Evolutionary conservation across 2,797 vertebrate genomes (phyloP).

Genomic region (Manis pentadactyla): DNA sequence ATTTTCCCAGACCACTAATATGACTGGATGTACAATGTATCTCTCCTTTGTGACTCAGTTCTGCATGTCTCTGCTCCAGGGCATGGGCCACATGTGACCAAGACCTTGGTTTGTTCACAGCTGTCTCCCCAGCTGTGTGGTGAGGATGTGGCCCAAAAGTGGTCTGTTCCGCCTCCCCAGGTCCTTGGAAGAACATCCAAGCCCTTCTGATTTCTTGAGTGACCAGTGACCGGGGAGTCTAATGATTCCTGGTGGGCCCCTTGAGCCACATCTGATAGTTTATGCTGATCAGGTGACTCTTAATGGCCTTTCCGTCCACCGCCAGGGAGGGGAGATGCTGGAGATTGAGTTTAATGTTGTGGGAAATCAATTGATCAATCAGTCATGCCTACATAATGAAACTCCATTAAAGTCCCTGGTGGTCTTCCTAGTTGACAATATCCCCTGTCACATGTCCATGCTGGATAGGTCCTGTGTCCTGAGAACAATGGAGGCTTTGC

Average conservation of each 20-base stretch:
- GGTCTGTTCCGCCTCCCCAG: not conserved
- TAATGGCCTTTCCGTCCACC: not conserved
- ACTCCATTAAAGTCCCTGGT: not conserved
- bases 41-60: not conserved
- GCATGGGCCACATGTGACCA: rapidly evolving
- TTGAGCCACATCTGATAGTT: not conserved
- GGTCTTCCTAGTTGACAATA: not conserved
- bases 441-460: not conserved
- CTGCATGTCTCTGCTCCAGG: not conserved
- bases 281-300: not conserved
- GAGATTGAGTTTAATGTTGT: not conserved
- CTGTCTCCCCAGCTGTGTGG: not conserved
- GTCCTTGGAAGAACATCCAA: not conserved
- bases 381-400: not conserved
- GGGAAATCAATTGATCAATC: not conserved
- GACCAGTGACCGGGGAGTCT: no score
- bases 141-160: not conserved
- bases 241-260: no score
- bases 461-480: no score
- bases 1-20: rapidly evolving
- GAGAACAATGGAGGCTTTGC: not conserved
- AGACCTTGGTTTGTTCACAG: not conserved
- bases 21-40: rapidly evolving
- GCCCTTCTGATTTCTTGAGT: not conserved
- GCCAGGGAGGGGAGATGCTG: not conserved